phyloP scores from a whole-genome alignment of 1,140 invertebrate genomes.

The Phocides pigmalion region DNA sequence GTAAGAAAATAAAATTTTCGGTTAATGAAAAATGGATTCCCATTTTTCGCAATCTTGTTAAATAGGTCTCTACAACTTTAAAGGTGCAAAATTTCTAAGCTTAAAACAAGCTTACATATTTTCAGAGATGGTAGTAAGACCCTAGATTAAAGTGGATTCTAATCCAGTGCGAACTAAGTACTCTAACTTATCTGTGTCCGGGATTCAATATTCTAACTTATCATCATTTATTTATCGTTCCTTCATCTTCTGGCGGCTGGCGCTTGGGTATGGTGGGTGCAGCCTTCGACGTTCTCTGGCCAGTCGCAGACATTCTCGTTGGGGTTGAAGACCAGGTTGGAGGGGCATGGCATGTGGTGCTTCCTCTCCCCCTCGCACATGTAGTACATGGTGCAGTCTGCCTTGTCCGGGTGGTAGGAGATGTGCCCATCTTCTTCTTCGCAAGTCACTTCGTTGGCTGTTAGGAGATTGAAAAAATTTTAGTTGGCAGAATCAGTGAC shows the following conservation, averaged over 20 bases:
- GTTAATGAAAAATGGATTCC: too few species aligned
- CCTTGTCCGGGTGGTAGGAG: slow-evolving; percentile 95
- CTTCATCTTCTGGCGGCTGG: slow-evolving; percentile 85
- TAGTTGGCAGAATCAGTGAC: neutral
- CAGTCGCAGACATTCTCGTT: slow-evolving; percentile 98
- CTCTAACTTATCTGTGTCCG: slow-evolving; percentile 9
- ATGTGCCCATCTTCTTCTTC: slow-evolving; percentile 97
- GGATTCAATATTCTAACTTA: slow-evolving; percentile 29
- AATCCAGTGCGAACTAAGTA: slow-evolving; percentile 5
- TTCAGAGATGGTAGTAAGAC: too few species aligned
- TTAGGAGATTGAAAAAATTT: slow-evolving; percentile 28
- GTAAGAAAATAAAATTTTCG: too few species aligned
- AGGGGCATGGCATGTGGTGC: slow-evolving; percentile 98
- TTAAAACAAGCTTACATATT: too few species aligned
- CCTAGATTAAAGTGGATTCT: too few species aligned
- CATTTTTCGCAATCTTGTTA: too few species aligned
- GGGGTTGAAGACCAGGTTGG: slow-evolving; percentile 96
- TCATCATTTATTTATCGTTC: slow-evolving; percentile 4
- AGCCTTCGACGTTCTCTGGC: slow-evolving; percentile 97
- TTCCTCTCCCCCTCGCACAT: slow-evolving; percentile 98
- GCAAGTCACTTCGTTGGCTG: slow-evolving; percentile 94
- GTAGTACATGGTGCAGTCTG: slow-evolving; percentile 96
- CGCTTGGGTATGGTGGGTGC: slow-evolving; percentile 91
- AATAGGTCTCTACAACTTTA: too few species aligned
- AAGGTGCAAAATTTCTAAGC: too few species aligned